phyloP scores from a whole-genome alignment of 2,797 vertebrate species.

The Echeneis naucrates region DNA sequence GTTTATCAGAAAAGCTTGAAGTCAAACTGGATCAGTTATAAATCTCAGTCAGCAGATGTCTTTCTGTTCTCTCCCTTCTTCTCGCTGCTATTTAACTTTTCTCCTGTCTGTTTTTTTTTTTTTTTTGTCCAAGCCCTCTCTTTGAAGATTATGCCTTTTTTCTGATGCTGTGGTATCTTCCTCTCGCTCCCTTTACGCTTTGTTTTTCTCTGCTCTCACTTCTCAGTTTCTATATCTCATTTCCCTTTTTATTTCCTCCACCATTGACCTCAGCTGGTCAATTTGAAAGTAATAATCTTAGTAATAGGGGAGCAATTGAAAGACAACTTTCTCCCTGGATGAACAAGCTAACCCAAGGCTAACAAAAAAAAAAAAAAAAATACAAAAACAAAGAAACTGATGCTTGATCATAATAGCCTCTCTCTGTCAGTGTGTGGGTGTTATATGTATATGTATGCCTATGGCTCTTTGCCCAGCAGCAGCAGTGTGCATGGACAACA shows the following conservation, averaged over 20 bases:
- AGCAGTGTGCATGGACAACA: slow-evolving; percentile 26
- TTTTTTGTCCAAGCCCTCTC: slow-evolving; percentile 5
- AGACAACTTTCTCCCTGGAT: slow-evolving; percentile 43
- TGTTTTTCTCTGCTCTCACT: slow-evolving; percentile 18
- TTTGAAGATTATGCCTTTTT: slow-evolving; percentile 9
- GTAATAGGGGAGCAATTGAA: slow-evolving; percentile 50
- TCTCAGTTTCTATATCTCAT: slow-evolving; percentile 21
- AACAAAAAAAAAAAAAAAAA: too few relatives aligned
- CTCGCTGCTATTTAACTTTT: slow-evolving; percentile 10
- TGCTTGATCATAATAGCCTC: slow-evolving; percentile 38
- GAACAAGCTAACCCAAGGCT: slow-evolving; percentile 23
- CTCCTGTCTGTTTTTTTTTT: slow-evolving; percentile 15
- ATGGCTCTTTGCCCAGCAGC: slow-evolving; percentile 39
- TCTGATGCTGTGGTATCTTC: slow-evolving; percentile 7
- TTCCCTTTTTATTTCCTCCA: slow-evolving; percentile 15
- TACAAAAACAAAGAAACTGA: slow-evolving; percentile 46
- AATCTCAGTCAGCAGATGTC: slow-evolving; percentile 43
- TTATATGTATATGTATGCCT: slow-evolving; percentile 17
- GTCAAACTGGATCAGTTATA: slow-evolving; percentile 32
- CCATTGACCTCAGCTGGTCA: slow-evolving; percentile 24
- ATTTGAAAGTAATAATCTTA: slow-evolving; percentile 50
- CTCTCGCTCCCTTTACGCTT: neutral
- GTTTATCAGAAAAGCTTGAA: slow-evolving; percentile 54
- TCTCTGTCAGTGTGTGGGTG: slow-evolving; percentile 12
- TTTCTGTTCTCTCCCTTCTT: slow-evolving; percentile 26